Evolutionary conservation across 1,140 invertebrate genomes (phyloP), one percentile per base, ranked within the genome.

Genomic region (Planococcus citri): DNA sequence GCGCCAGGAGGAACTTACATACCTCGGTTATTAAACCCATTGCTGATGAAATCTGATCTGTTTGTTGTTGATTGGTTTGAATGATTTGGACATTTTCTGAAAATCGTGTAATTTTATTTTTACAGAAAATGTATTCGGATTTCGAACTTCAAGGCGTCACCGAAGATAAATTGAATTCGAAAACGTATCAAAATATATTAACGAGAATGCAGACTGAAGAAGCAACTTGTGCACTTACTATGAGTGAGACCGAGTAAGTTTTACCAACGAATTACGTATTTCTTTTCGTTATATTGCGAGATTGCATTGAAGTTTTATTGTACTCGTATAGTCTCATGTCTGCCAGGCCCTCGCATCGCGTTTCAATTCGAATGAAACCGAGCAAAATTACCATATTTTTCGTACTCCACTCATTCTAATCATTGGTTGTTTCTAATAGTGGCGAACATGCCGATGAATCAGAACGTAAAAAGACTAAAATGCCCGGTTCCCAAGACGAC

Each of bases 81-180:
- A n/a, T n/a, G n/a, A n/a, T n/a, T n/a, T n/a, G n/a, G n/a, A n/a
- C n/a, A n/a, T n/a, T n/a, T n/a, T 41, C n/a, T n/a, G 37, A 41
- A 10, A 41, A 9, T 41, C n/a, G 37, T n/a, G n/a, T n/a, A n/a
- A n/a, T n/a, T n/a, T n/a, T n/a, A n/a, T n/a, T n/a, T 72, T 82
- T 84, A 61, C 78, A 98, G 91, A 99, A 99, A 91, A 87, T 98
- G 76, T 98, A 97, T 81, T 94, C 94, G 22, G 96, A 98, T 79
- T 99, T 98, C 81, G 96, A 98, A 81, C 84, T 99, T 69, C 96
- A 99, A 83, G 96, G 97, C 71, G 94, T 99, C 21, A 92, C 95
- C 78, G 96, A 98, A 76, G 95, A 98, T 77, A 94, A 94, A 80
- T 81, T 99, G n/a, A 96, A 97, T 81, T 94, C 90, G 60, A 97